Evolutionary conservation across 37 sponge, comb jelly and placozoan genomes (phyloP).

Genomic region (Ephydatia muelleri): DNA sequence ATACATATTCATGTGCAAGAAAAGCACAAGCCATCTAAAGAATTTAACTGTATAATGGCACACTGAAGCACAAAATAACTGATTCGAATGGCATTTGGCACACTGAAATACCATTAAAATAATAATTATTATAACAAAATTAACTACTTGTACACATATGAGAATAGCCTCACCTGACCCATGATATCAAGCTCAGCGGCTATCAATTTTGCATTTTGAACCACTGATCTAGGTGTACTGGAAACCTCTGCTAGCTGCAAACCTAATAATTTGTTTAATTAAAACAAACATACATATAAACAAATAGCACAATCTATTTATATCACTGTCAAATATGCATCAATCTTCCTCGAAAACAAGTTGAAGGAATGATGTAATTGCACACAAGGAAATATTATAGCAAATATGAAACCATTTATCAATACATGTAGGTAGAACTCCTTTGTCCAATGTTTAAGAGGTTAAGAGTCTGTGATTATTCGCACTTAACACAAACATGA

Average conservation of each 20-base stretch:
- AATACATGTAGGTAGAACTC: background rate
- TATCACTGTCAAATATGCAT: background rate
- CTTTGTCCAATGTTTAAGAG: background rate
- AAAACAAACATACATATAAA: background rate
- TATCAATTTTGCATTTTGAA: constrained; percentile 74
- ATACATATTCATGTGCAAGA: background rate
- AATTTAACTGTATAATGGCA: too few relatives aligned
- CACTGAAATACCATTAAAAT: too few relatives aligned
- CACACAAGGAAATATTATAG: too few relatives aligned
- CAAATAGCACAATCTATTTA: background rate
- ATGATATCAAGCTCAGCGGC: constrained; percentile 19
- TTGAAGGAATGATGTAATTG: background rate
- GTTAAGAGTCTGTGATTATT: too few relatives aligned
- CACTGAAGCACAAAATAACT: too few relatives aligned
- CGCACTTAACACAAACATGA: too few relatives aligned
- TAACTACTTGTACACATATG: background rate
- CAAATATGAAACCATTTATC: too few relatives aligned
- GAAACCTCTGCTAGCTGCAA: constrained; percentile 74
- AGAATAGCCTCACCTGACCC: constrained; percentile 12
- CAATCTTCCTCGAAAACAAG: background rate
- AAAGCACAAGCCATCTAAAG: too few relatives aligned
- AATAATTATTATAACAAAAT: too few relatives aligned
- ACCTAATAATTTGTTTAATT: constrained; percentile 21
- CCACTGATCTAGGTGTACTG: constrained; percentile 56
- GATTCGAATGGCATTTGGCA: too few relatives aligned